These are phyloP conservation scores for Periphyllus acericola DNA, from an alignment of 2,888 invertebrate species.

Conservation along the genomic window DNA sequence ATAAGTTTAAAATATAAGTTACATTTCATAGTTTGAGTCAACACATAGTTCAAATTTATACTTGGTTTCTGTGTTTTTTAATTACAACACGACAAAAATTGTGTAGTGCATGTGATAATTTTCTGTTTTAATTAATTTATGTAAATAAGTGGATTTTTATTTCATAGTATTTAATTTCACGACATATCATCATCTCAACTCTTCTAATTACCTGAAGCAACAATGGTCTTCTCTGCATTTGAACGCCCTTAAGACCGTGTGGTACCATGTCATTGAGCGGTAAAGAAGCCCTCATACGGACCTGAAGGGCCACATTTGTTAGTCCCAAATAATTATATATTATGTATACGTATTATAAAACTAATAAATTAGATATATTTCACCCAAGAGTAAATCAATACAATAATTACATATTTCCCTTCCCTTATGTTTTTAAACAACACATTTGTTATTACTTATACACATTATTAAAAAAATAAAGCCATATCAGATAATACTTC, in stretches of 20 bases:
- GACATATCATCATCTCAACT: slow-evolving; percentile 50
- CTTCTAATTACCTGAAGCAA: slow-evolving; percentile 77
- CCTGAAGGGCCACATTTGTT: slow-evolving; percentile 60
- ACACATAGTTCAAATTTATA: slow-evolving; percentile 46
- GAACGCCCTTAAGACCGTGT: slow-evolving; percentile 51
- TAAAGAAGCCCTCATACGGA: slow-evolving; percentile 55
- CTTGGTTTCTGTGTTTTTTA: slow-evolving; percentile 26
- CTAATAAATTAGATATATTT: slow-evolving; percentile 25
- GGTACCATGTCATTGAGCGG: slow-evolving; percentile 53
- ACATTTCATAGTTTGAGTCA: slow-evolving; percentile 46
- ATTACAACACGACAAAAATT: slow-evolving; percentile 39
- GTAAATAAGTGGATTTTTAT: slow-evolving; percentile 27
- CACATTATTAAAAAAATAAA: not conserved
- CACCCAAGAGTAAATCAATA: slow-evolving; percentile 23
- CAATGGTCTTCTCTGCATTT: slow-evolving; percentile 75
- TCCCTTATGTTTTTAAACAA: not conserved
- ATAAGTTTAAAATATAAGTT: not conserved
- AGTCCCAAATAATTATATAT: slow-evolving; percentile 52
- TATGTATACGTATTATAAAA: slow-evolving; percentile 26
- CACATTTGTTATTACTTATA: not conserved
- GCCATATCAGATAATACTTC: not conserved
- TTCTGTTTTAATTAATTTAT: slow-evolving; percentile 11
- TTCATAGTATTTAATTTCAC: slow-evolving; percentile 47
- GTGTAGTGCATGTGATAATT: slow-evolving; percentile 52
- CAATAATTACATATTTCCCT: not conserved